These are phyloP conservation scores for Orthochromis malagaraziensis DNA, from an alignment of 2,113 vertebrate species.

Conservation along the genomic window DNA sequence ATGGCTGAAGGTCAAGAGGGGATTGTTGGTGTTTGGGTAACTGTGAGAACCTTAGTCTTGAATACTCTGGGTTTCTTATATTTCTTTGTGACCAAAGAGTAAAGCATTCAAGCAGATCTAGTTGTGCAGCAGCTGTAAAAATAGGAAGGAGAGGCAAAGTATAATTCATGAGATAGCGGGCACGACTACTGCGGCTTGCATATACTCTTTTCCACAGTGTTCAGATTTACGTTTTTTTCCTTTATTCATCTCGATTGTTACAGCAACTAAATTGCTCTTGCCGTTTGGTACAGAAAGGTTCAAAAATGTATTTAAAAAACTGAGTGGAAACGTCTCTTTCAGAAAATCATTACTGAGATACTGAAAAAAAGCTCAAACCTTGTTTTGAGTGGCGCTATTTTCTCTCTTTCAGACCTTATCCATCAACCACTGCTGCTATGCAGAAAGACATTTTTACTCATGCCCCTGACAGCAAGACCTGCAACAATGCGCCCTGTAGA, in stretches of 20 bases:
- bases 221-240: neutral
- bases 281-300: neutral
- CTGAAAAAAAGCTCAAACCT: neutral
- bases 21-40: constrained; percentile 29
- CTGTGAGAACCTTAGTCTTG: constrained; percentile 46
- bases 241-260: neutral
- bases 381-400: neutral
- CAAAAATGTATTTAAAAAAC: neutral
- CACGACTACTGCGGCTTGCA: constrained; percentile 31
- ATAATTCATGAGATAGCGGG: constrained; percentile 67
- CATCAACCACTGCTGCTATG: neutral
- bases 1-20: constrained; percentile 32
- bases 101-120: constrained; percentile 66
- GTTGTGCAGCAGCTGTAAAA: constrained; percentile 73
- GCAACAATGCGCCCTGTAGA: neutral
- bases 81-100: constrained; percentile 52
- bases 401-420: neutral
- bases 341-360: neutral
- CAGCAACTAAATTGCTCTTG: neutral
- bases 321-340: neutral
- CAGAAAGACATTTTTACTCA: neutral
- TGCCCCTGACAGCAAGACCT: neutral
- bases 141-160: constrained; percentile 64
- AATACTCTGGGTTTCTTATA: constrained; percentile 49
- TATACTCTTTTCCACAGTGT: neutral